Evolutionary conservation across 2,113 vertebrate species (phyloP).

Genomic region (Bungarus multicinctus): DNA sequence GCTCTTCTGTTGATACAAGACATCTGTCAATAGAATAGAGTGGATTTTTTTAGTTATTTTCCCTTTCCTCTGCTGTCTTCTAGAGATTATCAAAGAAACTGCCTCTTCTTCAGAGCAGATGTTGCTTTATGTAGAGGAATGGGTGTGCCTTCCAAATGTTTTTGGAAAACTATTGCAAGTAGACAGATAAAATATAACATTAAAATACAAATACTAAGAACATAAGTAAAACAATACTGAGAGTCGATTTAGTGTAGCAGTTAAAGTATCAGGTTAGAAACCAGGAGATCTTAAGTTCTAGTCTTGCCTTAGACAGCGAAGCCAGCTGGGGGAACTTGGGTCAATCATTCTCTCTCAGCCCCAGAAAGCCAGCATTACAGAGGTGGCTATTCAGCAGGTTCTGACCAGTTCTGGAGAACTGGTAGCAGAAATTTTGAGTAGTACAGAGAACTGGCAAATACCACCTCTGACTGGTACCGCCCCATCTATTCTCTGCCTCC

Average conservation of each 20-base stretch:
- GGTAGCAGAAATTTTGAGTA: too few species aligned
- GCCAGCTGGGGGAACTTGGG: not conserved
- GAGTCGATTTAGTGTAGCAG: not conserved
- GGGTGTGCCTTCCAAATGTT: not conserved
- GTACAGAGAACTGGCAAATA: too few species aligned
- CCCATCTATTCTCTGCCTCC: too few species aligned
- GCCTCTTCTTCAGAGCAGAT: not conserved
- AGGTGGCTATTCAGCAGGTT: too few species aligned
- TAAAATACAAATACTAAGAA: not conserved
- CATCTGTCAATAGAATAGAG: not conserved
- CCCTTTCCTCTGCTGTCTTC: not conserved
- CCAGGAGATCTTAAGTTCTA: not conserved
- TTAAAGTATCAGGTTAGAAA: not conserved
- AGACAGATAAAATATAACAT: not conserved
- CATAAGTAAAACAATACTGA: not conserved
- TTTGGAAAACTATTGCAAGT: not conserved
- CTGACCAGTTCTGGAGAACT: too few species aligned
- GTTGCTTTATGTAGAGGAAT: not conserved
- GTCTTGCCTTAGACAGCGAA: not conserved
- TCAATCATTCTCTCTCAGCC: not conserved
- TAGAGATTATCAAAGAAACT: not conserved
- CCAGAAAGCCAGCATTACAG: not conserved
- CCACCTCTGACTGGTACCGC: too few species aligned
- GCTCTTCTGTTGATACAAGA: not conserved
- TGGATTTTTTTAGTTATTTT: not conserved